Base-by-base conservation (phyloP, 1,140 invertebrate species). In the Drosophila subobscura region DNA sequence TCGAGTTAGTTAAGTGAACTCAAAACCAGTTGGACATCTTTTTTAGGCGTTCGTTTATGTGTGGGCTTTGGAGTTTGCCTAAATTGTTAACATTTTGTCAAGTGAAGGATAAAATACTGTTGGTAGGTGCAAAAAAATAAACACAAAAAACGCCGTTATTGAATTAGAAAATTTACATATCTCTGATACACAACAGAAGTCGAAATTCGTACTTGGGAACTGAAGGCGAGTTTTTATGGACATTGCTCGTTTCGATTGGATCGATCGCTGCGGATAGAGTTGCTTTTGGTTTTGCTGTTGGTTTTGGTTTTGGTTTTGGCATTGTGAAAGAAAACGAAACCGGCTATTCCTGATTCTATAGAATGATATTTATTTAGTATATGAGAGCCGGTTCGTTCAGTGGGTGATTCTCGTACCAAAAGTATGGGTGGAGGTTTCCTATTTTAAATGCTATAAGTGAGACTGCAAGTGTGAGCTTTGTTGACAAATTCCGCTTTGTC, bases 11-110 rank as follows among this genome's bases (percentile, higher is more conserved):
- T 56, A 67, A 67, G 63, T 60, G 49, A 67, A 64, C 61, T 53
- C 27, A 45, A 86, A 85, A 85, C 81, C 81, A 61, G 81, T 85
- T 81, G 58, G 54, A 86, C 81, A 75, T 85, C 81, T 85, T 80
- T 45, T 53, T n/a, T 10, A 29, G 12, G 14, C 16, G n/a, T 27
- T 22, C 8, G 40, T 40, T 23, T 49, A 40, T 72, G 54, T 41
- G 29, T 57, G 44, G 57, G 49, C 44, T 51, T 14, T 4, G 6
- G 42, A 44, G 49, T 79, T 66, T 67, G 54, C 58, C 49, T 41
- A 79, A 78, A 84, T 50, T 84, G 79, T 86, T 85, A 71, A 64
- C 71, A 65, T 66, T 67, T 79, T 76, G 71, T 67, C 79, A 83
- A 67, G 61, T 78, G 72, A 75, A 75, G 71, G 72, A 75, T 74